Evolutionary conservation across 2,113 vertebrate species (phyloP).

Genomic region (Gymnobelideus leadbeateri): DNA sequence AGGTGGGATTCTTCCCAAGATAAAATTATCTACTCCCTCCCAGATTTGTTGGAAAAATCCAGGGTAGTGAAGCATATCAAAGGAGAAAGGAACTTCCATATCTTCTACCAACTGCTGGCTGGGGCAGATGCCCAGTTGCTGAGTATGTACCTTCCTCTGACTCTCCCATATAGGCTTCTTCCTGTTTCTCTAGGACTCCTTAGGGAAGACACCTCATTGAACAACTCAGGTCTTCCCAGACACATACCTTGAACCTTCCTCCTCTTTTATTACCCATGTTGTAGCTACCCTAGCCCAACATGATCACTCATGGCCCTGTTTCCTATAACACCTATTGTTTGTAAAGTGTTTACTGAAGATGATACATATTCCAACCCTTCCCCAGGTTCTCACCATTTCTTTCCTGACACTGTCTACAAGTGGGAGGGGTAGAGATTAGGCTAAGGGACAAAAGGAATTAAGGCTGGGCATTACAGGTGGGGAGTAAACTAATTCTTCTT

Average conservation of each 20-base stretch:
- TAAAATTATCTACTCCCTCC: background rate
- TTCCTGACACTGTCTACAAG: background rate
- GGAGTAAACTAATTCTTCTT: background rate
- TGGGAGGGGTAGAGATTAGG: background rate
- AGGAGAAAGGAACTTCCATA: slow-evolving; percentile 89
- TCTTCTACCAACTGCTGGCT: slow-evolving; percentile 89
- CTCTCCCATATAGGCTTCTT: background rate
- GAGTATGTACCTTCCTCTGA: slow-evolving; percentile 76
- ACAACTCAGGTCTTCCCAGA: background rate
- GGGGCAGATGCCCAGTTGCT: slow-evolving; percentile 84
- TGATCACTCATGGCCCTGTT: background rate
- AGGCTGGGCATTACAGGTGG: background rate
- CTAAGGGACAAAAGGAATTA: background rate
- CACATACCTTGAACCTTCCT: background rate
- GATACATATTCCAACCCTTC: background rate
- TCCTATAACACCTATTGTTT: background rate
- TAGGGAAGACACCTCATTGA: fast-evolving
- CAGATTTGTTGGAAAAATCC: slow-evolving; percentile 90
- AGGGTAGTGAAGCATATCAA: slow-evolving; percentile 85
- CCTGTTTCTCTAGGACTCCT: fast-evolving
- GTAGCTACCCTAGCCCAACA: background rate
- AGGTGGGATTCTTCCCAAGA: background rate
- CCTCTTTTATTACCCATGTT: background rate
- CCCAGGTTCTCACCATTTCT: background rate
- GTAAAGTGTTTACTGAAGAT: background rate